Percentiles rank a stretch among this genome's conserved stretches.
These are phyloP conservation scores for Eristalinus aeneus DNA, from an alignment of 2,888 invertebrate genomes.

Conservation along the genomic window DNA sequence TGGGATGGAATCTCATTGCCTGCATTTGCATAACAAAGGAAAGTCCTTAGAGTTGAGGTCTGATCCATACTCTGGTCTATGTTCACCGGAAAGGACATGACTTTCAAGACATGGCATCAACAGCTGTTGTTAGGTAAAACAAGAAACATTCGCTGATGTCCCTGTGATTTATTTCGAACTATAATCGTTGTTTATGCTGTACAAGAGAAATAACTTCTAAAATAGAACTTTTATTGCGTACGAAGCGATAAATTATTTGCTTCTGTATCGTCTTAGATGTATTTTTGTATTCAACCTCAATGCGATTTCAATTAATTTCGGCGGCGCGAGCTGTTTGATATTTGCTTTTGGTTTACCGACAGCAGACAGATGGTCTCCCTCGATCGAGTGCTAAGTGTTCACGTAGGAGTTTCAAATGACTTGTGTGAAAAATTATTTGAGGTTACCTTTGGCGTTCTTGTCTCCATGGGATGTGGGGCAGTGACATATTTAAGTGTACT, in stretches of 20 bases:
- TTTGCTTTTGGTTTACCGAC: not conserved
- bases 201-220: constrained; percentile 8
- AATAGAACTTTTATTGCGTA: constrained; percentile 18
- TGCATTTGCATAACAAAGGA: not conserved
- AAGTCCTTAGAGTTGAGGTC: not conserved
- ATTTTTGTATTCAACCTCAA: constrained; percentile 2
- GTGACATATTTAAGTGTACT: not conserved
- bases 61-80: not conserved
- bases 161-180: constrained; percentile 4
- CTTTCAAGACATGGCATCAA: too few species aligned
- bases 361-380: constrained; percentile 12
- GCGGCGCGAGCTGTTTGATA: not conserved
- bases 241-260: not conserved
- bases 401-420: constrained; percentile 7
- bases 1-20: not conserved
- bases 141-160: not conserved
- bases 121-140: not conserved
- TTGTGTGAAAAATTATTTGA: not conserved
- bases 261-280: constrained; percentile 1
- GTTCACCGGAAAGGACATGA: not conserved
- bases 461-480: not conserved
- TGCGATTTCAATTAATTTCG: constrained; percentile 4
- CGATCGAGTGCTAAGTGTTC: not conserved
- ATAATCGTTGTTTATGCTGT: constrained; percentile 17
- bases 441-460: not conserved